Base-by-base conservation (phyloP, 1,140 invertebrate genomes). In the Solen grandis region DNA sequence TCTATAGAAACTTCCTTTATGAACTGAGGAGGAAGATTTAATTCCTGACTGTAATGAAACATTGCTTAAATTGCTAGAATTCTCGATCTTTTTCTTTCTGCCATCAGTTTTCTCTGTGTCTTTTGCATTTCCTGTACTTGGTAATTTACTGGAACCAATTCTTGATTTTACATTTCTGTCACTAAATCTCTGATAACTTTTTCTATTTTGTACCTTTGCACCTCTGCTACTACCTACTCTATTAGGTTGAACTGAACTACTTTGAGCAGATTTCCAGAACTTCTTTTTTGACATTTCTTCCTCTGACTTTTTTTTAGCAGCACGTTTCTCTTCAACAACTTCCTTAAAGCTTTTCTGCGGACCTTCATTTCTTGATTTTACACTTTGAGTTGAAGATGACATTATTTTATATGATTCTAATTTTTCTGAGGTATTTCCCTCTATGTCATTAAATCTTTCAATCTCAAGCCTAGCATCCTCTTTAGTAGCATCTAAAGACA, bases 321-420 rank as follows among this genome's bases (percentile, higher is more conserved):
- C 70, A 41, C 70, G 60, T 62, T 62, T 74, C 25, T 74, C 70
- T 62, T 60, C 70, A 38, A 74, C 55, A 50, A 65, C 57, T 52
- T 75, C 59, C 36, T 63, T 63, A 22, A 75, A 63, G 36, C 73
- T 63, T 35, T 75, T 75, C 36, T 52, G 63, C 35, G 4, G 27
- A 52, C 68, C 35, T 70, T 2, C 25, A 5, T 59, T 54, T 25
- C 27, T 73, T 36, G 41, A 5, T 27, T 29, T 25, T 31, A 33
- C 36, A 1, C 14, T 13, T 31, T 29, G n/a, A 5, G 5, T 31
- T 1, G 54, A 73, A 25, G 55, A 22, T 2, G 8, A 25, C 27
- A 73, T 41, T 5, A 35, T 31, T 19, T 31, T 69, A 54, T 8
- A 19, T 27, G 14, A 54, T 3, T 31, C 27, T 33, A n/a, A 4